These are phyloP conservation scores for Indicator maculatus DNA, from an alignment of 2,113 vertebrate species.

Conservation along the genomic window DNA sequence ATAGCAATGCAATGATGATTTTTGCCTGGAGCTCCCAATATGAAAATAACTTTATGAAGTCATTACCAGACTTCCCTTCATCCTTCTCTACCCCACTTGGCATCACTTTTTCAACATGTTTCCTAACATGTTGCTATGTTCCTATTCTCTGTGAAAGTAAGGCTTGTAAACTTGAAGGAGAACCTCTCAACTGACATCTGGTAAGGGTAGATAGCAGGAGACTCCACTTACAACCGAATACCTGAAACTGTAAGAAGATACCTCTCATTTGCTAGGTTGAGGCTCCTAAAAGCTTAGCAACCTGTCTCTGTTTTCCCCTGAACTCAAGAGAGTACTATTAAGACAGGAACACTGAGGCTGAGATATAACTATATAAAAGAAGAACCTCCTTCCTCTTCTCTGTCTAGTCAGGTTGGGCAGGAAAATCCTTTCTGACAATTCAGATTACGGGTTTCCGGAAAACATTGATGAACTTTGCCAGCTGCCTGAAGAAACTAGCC, in stretches of 20 bases:
- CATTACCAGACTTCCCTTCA: background rate
- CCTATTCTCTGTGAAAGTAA: background rate
- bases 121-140: background rate
- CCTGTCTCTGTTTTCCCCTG: background rate
- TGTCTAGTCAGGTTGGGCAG: background rate
- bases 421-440: conserved; percentile 31
- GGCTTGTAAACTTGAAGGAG: conserved; percentile 31
- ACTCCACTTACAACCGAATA: conserved; percentile 10
- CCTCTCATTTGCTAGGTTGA: background rate
- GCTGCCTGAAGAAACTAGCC: background rate
- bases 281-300: background rate
- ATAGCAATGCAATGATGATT: background rate
- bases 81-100: background rate
- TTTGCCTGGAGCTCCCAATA: background rate
- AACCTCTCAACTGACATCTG: conserved; percentile 7
- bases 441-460: conserved; percentile 3
- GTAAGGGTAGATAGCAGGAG: background rate
- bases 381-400: background rate
- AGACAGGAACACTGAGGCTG: background rate
- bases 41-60: background rate
- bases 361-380: background rate
- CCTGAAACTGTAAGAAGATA: conserved; percentile 22
- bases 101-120: background rate
- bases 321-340: background rate
- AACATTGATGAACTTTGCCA: conserved; percentile 15